Percentiles rank a stretch among this genome's conserved stretches.
phyloP scores from a whole-genome alignment of 2,797 vertebrate species.

The Brotula barbata region DNA sequence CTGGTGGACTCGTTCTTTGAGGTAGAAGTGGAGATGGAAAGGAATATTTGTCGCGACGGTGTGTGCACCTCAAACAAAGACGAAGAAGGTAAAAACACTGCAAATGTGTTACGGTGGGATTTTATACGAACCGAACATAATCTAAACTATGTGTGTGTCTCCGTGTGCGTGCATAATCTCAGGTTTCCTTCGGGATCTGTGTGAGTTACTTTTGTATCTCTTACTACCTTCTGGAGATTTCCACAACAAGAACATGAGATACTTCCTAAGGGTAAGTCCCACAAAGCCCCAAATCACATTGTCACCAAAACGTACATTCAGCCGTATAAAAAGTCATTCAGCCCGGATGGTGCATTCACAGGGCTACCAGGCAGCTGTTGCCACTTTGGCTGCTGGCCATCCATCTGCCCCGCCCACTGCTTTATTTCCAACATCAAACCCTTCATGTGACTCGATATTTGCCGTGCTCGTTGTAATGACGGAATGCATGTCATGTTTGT shows the following conservation, averaged over 20 bases:
- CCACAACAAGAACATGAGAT: slow-evolving; percentile 99
- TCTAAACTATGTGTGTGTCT: slow-evolving; percentile 7
- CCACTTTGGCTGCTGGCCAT: slow-evolving; percentile 12
- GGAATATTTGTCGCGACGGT: slow-evolving; percentile 93
- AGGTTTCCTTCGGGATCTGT: slow-evolving; percentile 98
- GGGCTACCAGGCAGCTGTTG: slow-evolving; percentile 1
- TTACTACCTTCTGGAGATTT: slow-evolving; percentile 99
- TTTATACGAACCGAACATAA: slow-evolving; percentile 3
- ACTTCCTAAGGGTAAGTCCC: slow-evolving; percentile 93
- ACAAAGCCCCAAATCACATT: neutral
- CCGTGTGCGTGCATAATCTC: slow-evolving; percentile 32
- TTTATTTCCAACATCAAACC: slow-evolving; percentile 5
- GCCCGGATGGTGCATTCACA: slow-evolving; percentile 5
- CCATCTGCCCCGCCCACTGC: neutral
- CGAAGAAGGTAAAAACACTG: slow-evolving; percentile 87
- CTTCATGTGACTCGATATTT: neutral
- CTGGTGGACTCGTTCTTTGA: slow-evolving; percentile 97
- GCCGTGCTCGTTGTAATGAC: neutral
- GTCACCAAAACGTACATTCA: slow-evolving; percentile 6
- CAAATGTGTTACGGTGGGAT: neutral
- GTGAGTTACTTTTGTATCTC: slow-evolving; percentile 97
- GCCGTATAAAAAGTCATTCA: slow-evolving; percentile 10
- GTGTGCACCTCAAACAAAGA: slow-evolving; percentile 96
- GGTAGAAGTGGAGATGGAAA: slow-evolving; percentile 98
- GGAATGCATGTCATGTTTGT: slow-evolving; percentile 24